These are phyloP conservation scores for Palythoa grandiflora DNA, from an alignment of 92 coral and sea anemone species.

Conservation along the genomic window DNA sequence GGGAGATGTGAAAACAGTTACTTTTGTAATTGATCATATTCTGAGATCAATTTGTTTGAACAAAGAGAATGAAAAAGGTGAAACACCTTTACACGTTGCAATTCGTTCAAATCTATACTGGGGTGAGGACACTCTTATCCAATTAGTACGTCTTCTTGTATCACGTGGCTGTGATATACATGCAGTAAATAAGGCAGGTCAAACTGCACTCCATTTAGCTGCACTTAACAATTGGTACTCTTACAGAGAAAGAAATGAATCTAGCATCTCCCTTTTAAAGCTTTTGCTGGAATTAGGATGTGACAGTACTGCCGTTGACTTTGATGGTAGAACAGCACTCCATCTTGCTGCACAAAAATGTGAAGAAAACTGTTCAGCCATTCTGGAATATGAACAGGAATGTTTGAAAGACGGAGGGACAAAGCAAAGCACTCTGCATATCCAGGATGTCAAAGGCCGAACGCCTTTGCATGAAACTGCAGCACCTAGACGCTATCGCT, in stretches of 20 bases:
- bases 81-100: background rate
- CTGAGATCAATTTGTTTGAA: background rate
- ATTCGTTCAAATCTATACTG: background rate
- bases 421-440: background rate
- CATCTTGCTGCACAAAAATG: conserved; percentile 19
- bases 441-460: conserved; percentile 6
- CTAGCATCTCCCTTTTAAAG: background rate
- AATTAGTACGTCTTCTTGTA: conserved; percentile 12
- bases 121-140: background rate
- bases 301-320: background rate
- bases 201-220: conserved; percentile 33
- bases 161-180: background rate
- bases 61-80: background rate
- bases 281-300: background rate
- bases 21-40: background rate
- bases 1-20: background rate
- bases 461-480: conserved; percentile 26
- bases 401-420: background rate
- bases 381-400: background rate
- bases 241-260: background rate
- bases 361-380: conserved; percentile 4
- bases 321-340: conserved; percentile 11
- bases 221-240: background rate
- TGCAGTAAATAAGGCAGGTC: conserved; percentile 1
- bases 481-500: background rate